Evolutionary conservation across 2,113 vertebrate species (phyloP).

Genomic region (Antechinus stuartii): DNA sequence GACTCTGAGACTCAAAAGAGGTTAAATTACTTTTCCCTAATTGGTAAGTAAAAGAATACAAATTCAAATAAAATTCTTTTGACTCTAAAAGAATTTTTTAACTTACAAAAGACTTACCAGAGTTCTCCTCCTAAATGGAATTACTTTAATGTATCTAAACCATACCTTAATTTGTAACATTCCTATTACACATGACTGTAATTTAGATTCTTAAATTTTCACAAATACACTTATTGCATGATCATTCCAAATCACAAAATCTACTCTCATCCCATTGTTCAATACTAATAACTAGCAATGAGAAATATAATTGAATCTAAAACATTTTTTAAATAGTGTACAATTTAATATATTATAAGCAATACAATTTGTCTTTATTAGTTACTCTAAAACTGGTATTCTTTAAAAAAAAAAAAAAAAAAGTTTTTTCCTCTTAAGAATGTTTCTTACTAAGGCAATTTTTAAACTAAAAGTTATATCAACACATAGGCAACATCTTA

Average conservation of each 20-base stretch:
- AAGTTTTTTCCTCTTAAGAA: background rate
- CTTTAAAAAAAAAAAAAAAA: background rate
- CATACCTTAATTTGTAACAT: constrained; percentile 13
- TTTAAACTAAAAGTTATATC: constrained; percentile 51
- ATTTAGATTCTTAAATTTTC: constrained; percentile 38
- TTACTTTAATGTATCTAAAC: background rate
- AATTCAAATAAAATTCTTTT: background rate
- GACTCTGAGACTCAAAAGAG: background rate
- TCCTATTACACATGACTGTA: background rate
- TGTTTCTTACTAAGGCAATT: constrained; percentile 21
- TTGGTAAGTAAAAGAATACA: background rate
- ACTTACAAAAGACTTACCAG: background rate
- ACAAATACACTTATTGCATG: background rate
- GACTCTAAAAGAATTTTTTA: background rate
- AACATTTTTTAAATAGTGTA: constrained; percentile 17
- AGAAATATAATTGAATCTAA: background rate
- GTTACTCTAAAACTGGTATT: background rate
- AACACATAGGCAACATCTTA: background rate
- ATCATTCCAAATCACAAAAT: constrained; percentile 21
- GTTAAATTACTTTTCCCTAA: background rate
- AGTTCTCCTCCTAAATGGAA: background rate
- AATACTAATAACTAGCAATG: background rate
- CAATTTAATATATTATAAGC: background rate
- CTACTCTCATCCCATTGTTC: background rate
- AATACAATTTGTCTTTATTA: background rate